Evolutionary conservation across 1,140 invertebrate genomes (phyloP), one percentile per base, ranked within the genome.

Genomic region (Heterodera schachtii): DNA sequence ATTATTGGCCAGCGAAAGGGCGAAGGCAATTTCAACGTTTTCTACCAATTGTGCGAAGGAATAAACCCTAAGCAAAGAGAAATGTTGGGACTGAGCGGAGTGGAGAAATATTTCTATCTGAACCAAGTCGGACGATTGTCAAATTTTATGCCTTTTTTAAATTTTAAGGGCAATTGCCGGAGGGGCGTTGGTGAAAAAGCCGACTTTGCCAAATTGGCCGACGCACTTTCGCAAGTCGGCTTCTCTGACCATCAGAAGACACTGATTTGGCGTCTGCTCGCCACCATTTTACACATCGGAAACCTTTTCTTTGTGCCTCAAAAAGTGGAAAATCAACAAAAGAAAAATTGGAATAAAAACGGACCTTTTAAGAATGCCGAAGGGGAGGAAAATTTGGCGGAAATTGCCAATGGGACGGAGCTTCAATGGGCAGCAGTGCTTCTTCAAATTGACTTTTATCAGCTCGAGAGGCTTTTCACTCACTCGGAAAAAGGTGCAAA

Each of bases 31-130:
- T 84, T 84, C 75, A 21, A n/a, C 9, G 47, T 84, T 21, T 70
- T 84, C 1, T 85, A 84, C 77, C 78, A 84, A n/a, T 43, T 84
- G 0, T 84, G 83, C 47, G 44, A 49, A 6, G 83, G 79, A 11
- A 43, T 85, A 16, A 66, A 84, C 13, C 19, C 21, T 69, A 60
- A 19, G 19, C 66, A 73, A 71, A 64, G 73, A 43, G 78, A 84
- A 19, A 84, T 69, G 52, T 81, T 75, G 70, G 83, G 83, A 16
- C n/a, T 84, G 31, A 81, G 49, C 19, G 69, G 66, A 8, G 66
- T 78, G 5, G 69, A 73, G 21, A 84, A 84, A 6, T 84, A 84
- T 49, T 84, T 84, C 60, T 84, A 85, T 77, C 75, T 84, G 46
- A 84, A 85, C 66, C 83, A 84, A 64, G 83, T 84, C 16, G 83